Evolutionary conservation across 2,888 invertebrate genomes (phyloP).

Genomic region (Xanthia togata): DNA sequence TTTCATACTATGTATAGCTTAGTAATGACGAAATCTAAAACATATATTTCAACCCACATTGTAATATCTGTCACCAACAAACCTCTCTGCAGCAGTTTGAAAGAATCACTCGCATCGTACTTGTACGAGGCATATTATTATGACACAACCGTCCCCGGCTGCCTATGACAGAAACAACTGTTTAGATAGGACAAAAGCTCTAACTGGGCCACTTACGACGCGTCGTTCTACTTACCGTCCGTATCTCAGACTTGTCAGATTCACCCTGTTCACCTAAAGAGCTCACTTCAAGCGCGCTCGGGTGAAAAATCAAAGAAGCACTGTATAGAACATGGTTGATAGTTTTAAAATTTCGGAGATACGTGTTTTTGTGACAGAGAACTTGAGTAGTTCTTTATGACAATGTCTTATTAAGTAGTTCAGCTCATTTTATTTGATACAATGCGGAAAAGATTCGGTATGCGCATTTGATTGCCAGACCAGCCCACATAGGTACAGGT

Average conservation of each 20-base stretch:
- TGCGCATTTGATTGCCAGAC: no score
- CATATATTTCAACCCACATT: not conserved
- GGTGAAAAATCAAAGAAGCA: conserved; percentile 50
- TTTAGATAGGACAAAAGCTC: conserved; percentile 83
- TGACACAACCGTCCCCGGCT: conserved; percentile 61
- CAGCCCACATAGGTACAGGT: no score
- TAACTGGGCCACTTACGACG: conserved; percentile 81
- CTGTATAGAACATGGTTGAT: conserved; percentile 3
- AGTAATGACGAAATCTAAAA: not conserved
- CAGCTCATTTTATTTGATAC: not conserved
- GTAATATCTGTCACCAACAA: conserved; percentile 13
- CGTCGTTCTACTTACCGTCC: conserved; percentile 70
- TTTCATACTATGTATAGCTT: not conserved
- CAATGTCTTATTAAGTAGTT: not conserved
- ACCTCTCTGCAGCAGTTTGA: conserved; percentile 27
- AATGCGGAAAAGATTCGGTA: not conserved
- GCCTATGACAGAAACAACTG: conserved; percentile 77
- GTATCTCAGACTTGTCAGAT: conserved; percentile 62
- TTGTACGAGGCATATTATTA: conserved; percentile 50
- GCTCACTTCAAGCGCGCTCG: conserved; percentile 45
- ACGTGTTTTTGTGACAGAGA: not conserved
- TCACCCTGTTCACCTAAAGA: conserved; percentile 49
- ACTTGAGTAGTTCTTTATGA: not conserved
- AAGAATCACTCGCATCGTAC: conserved; percentile 51
- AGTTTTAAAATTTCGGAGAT: conserved; percentile 1